Conservation (phyloP, 1,140 invertebrate species). For the Elymnias hypermnestra region DNA sequence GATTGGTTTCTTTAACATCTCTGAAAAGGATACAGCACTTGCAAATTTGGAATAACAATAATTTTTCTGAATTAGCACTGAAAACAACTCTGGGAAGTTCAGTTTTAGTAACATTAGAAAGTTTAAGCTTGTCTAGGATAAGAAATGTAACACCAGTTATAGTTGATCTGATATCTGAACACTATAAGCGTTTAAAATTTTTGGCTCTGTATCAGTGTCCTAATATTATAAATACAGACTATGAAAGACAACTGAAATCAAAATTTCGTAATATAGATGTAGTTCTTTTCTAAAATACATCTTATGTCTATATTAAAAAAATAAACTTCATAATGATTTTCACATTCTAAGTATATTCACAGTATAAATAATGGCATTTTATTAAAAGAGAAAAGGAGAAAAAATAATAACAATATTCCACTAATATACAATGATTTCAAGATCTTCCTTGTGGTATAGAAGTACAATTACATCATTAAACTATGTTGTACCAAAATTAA, state of each 20-base stretch:
- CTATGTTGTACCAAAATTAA: constrained; percentile 16
- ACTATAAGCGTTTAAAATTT: constrained; percentile 63
- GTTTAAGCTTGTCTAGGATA: constrained; percentile 65
- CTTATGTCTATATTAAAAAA: background rate
- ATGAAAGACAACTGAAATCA: constrained; percentile 61
- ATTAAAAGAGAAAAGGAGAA: constrained; percentile 13
- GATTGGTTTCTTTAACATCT: constrained; percentile 43
- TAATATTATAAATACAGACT: constrained; percentile 58
- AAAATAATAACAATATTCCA: constrained; percentile 7
- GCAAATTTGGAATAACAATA: constrained; percentile 68
- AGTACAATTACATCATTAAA: constrained; percentile 2
- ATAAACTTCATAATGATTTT: constrained; percentile 7
- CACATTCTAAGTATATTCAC: constrained; percentile 33
- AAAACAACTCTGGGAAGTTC: constrained; percentile 43
- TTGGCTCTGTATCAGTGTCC: constrained; percentile 67
- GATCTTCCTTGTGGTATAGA: constrained; percentile 7
- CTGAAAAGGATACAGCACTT: constrained; percentile 48
- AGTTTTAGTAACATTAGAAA: constrained; percentile 42
- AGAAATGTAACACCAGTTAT: constrained; percentile 51
- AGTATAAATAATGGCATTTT: constrained; percentile 46
- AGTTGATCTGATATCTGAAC: constrained; percentile 58
- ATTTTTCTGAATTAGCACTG: constrained; percentile 52
- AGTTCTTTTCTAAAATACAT: constrained; percentile 47
- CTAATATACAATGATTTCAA: constrained; percentile 1
- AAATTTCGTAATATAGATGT: constrained; percentile 68